These are phyloP conservation scores for Antheraea mylitta DNA, from an alignment of 1,140 invertebrate species.

Conservation along the genomic window DNA sequence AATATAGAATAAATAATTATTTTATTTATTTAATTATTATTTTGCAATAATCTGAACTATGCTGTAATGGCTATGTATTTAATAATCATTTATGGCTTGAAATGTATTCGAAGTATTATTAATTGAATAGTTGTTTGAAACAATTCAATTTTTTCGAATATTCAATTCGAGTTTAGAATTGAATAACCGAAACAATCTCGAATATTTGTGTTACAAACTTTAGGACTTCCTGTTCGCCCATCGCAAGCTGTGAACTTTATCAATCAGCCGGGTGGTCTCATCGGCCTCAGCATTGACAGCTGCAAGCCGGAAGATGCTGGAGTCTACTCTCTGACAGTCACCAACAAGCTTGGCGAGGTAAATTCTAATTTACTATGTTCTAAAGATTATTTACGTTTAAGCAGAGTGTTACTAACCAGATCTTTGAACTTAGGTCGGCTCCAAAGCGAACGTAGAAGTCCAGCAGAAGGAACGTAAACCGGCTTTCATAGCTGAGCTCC, in stretches of 20 bases:
- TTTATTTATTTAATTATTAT: too few species aligned
- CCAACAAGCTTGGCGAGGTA: constrained; percentile 86
- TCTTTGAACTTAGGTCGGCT: constrained; percentile 59
- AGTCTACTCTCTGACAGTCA: constrained; percentile 86
- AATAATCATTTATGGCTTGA: too few species aligned
- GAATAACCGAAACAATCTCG: too few species aligned
- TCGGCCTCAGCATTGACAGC: constrained; percentile 87
- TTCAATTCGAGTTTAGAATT: too few species aligned
- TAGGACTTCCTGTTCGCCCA: constrained; percentile 82
- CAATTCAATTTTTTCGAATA: too few species aligned
- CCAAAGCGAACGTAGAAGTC: constrained; percentile 83
- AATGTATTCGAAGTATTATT: too few species aligned
- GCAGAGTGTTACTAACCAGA: neutral
- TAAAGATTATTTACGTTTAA: too few species aligned
- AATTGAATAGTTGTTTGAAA: too few species aligned
- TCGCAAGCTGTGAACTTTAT: constrained; percentile 87
- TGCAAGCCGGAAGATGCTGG: constrained; percentile 89
- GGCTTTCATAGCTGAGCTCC: constrained; percentile 84
- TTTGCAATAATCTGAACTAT: too few species aligned
- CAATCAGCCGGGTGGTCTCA: constrained; percentile 88
- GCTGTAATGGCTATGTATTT: too few species aligned
- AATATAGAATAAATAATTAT: too few species aligned
- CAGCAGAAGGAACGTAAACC: constrained; percentile 85
- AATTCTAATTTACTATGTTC: neutral
- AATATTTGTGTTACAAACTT: too few species aligned